These are phyloP conservation scores for Phocoena phocoena DNA, from an alignment of 2,113 vertebrate genomes.

Conservation along the genomic window DNA sequence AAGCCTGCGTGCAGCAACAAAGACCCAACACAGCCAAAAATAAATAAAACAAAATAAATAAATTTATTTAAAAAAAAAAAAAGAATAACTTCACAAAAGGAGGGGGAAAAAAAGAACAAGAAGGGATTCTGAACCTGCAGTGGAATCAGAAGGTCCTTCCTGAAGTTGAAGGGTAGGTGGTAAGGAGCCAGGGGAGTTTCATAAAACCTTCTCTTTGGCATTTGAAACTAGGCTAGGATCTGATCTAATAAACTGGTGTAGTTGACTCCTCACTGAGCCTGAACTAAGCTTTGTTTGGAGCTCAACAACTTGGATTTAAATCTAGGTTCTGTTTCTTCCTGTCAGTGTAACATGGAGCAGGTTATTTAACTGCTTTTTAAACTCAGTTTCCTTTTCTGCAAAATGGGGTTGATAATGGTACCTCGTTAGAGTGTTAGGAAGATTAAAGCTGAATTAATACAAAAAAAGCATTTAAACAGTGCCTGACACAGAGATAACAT, in stretches of 20 bases:
- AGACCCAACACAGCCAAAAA: no score
- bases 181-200: background rate
- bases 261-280: background rate
- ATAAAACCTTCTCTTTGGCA: background rate
- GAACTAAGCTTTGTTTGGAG: conserved; percentile 48
- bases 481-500: background rate
- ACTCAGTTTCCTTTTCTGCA: conserved; percentile 27
- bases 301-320: background rate
- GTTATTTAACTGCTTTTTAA: conserved; percentile 47
- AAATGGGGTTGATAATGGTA: background rate
- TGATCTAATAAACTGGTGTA: background rate
- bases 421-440: conserved; percentile 43
- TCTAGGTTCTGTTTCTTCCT: background rate
- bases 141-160: background rate
- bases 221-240: background rate
- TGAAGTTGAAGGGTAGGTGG: background rate
- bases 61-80: no score
- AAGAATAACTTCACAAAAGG: no score
- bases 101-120: background rate
- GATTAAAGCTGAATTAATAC: conserved; percentile 39
- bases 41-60: no score
- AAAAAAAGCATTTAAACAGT: conserved; percentile 29
- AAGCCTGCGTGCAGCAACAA: no score
- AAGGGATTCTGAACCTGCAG: background rate
- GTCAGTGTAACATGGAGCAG: background rate